phyloP scores from a whole-genome alignment of 2,888 invertebrate genomes.

The Synergus laeviventris region DNA sequence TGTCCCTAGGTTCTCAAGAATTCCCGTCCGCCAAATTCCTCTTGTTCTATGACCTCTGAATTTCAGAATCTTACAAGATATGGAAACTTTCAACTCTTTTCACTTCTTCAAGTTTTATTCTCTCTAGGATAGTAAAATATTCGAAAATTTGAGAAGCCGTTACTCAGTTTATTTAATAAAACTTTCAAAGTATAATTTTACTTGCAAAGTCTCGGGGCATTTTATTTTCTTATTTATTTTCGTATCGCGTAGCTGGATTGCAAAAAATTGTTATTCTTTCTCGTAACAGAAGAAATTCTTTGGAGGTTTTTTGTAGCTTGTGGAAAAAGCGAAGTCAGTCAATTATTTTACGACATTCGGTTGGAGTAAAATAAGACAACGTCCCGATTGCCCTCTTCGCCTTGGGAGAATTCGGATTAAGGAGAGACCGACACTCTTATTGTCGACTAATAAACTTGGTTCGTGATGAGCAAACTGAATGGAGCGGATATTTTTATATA shows the following conservation, averaged over 20 bases:
- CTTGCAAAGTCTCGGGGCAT: background rate
- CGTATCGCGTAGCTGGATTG: background rate
- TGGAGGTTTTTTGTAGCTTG: background rate
- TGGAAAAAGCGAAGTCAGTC: background rate
- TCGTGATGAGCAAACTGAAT: slow-evolving; percentile 50
- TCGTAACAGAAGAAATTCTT: background rate
- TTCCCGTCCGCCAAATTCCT: background rate
- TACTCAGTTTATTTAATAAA: too few relatives aligned
- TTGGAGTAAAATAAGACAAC: slow-evolving; percentile 14
- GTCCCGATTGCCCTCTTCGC: slow-evolving; percentile 29
- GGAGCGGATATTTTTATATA: slow-evolving; percentile 37
- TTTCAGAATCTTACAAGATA: slow-evolving; percentile 8
- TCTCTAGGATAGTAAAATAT: background rate
- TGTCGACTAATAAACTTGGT: slow-evolving; percentile 52
- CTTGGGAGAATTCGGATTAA: slow-evolving; percentile 24
- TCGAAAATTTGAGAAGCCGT: background rate
- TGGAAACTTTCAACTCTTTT: slow-evolving; percentile 14
- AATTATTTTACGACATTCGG: slow-evolving; percentile 31
- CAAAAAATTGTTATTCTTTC: background rate
- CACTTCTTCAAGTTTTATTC: slow-evolving; percentile 1
- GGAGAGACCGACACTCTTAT: slow-evolving; percentile 42
- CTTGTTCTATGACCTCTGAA: slow-evolving; percentile 16
- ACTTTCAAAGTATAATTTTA: background rate
- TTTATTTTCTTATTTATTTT: background rate
- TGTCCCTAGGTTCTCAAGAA: slow-evolving; percentile 26